A percentile compares a stretch with the other conserved stretches of the same genome.
phyloP scores from a whole-genome alignment of 2,113 vertebrate species.

The Oceanodroma tethys region DNA sequence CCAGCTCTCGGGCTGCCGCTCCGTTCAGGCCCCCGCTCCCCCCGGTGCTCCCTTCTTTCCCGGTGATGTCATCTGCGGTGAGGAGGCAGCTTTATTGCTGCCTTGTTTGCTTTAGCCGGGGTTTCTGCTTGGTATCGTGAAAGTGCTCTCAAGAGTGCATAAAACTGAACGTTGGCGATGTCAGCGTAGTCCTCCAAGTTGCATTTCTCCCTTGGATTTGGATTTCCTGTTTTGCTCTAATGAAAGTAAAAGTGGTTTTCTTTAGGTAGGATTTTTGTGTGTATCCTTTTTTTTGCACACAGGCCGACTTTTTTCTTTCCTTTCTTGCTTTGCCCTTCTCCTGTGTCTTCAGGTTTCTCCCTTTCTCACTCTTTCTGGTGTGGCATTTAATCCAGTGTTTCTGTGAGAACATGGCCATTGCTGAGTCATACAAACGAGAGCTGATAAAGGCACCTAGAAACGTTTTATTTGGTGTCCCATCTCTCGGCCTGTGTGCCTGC shows the following conservation, averaged over 20 bases:
- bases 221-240: not conserved
- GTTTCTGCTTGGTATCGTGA: not conserved
- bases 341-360: not conserved
- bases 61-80: not conserved
- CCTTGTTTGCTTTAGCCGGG: conserved; percentile 16
- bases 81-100: conserved; percentile 55
- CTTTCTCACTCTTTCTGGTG: not conserved
- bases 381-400: fast-evolving
- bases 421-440: not conserved
- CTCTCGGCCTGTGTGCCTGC: not conserved
- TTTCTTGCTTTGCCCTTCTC: not conserved
- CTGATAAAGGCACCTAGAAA: not conserved
- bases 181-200: fast-evolving
- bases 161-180: fast-evolving
- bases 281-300: not conserved
- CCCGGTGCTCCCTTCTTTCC: not conserved
- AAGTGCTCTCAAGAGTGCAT: not conserved
- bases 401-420: fast-evolving
- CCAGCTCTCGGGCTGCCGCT: not conserved
- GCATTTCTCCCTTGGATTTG: not conserved
- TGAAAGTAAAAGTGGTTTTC: not conserved
- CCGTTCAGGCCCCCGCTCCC: not conserved
- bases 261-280: not conserved
- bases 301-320: not conserved
- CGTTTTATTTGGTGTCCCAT: fast-evolving